Evolutionary conservation across 2,888 invertebrate species (phyloP), one percentile per base, ranked within the genome.

Genomic region (Tolmerus cingulatus): DNA sequence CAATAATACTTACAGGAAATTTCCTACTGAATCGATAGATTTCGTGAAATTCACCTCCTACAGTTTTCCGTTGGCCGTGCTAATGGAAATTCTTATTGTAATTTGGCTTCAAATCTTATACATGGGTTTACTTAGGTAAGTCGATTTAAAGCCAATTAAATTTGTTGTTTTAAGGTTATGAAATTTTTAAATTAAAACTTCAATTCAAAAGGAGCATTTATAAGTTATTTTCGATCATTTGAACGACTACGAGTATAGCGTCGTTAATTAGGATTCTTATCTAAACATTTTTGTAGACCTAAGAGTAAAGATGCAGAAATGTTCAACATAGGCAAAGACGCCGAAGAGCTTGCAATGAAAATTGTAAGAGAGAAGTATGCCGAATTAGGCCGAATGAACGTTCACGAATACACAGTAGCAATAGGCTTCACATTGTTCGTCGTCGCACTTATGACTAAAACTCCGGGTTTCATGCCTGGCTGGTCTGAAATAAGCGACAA

Each of bases 391-490:
- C 95, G 95, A 0, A 94, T 96, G 90, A 94, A 95, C 0, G 96
- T 96, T 93, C 96, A 97, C 89, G 97, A 97, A 91, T 93, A 93
- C 91, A 93, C 94, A 9, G 95, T 97, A 0, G 95, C 95, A 0
- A 43, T 94, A 0, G 92, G 96, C 76, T 98, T 98, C 92, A 89
- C 96, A 16, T 87, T 95, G 0, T 95, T 97, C 0, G 95, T 98
- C 27, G 89, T 96, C 57, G 93, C 98, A 87, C 97, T 98, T 95
- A 96, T 98, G 91, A 96, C 97, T 91, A 94, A 97, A 34, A 95
- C 95, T 88, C 98, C 98, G 0, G 96, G 97, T 87, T 96, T 98
- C 91, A 94, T 97, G 89, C 93, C 93, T 0, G 98, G 98, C 0
- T 98, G 98, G 97, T 96, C 96, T 0, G 94, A 95, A 1, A 93